These are phyloP conservation scores for Brenthis ino DNA, from an alignment of 2,888 invertebrate genomes.

Conservation along the genomic window DNA sequence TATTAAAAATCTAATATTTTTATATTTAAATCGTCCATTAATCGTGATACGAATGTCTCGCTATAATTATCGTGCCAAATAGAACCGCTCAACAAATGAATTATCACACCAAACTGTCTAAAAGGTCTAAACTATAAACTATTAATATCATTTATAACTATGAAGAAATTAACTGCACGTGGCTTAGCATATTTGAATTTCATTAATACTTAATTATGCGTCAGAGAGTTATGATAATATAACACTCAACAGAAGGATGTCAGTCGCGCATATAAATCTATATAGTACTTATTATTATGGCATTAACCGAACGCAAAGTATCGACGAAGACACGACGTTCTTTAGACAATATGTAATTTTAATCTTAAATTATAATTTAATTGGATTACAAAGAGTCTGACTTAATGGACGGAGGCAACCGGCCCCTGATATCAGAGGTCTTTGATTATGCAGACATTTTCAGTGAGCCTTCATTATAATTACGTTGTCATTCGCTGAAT, in stretches of 20 bases:
- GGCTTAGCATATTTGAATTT: conserved; percentile 27
- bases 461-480: conserved; percentile 58
- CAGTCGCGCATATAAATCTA: conserved; percentile 11
- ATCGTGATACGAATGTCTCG: conserved; percentile 17
- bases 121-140: conserved; percentile 21
- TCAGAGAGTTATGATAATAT: conserved; percentile 5
- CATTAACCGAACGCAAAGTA: conserved; percentile 11
- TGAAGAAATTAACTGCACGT: conserved; percentile 29
- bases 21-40: conserved; percentile 14
- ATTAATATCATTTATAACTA: conserved; percentile 31
- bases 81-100: conserved; percentile 26
- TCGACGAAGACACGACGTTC: conserved; percentile 43
- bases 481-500: conserved; percentile 65
- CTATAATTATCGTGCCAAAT: conserved; percentile 26
- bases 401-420: conserved; percentile 60
- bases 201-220: conserved; percentile 21
- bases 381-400: conserved; percentile 57
- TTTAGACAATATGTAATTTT: conserved; percentile 44
- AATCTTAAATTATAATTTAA: conserved; percentile 47
- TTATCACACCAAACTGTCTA: conserved; percentile 26
- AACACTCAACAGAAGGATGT: neutral
- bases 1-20: conserved; percentile 24
- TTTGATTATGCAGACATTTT: conserved; percentile 58
- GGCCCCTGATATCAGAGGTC: conserved; percentile 46
- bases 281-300: conserved; percentile 8